Evolutionary conservation across 2,888 invertebrate species (phyloP).

Genomic region (Dicyrtoma fusca): DNA sequence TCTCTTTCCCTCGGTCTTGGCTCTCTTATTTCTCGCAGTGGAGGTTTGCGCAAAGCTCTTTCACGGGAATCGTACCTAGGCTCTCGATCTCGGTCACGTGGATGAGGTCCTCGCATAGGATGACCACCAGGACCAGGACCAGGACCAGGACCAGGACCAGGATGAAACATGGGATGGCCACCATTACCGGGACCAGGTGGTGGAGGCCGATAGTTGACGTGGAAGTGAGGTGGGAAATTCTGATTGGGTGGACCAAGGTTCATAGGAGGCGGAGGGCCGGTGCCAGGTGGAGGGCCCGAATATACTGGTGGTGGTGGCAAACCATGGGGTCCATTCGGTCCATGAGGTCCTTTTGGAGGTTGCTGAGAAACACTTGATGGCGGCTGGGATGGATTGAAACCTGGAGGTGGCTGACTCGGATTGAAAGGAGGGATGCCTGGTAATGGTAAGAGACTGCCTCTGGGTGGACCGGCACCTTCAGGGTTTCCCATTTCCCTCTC

Average conservation of each 20-base stretch:
- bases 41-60: slow-evolving; percentile 30
- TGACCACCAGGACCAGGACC: slow-evolving; percentile 1
- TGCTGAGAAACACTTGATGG: slow-evolving; percentile 18
- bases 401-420: slow-evolving; percentile 53
- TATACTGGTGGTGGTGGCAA: slow-evolving; percentile 25
- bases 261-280: slow-evolving; percentile 34
- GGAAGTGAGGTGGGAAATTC: slow-evolving; percentile 44
- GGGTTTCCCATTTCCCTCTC: slow-evolving; percentile 8
- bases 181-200: slow-evolving; percentile 43
- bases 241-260: slow-evolving; percentile 35
- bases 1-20: slow-evolving; percentile 23
- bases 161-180: slow-evolving; percentile 45
- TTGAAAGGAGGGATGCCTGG: slow-evolving; percentile 46
- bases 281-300: slow-evolving; percentile 39
- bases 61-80: slow-evolving; percentile 33
- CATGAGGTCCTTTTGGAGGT: slow-evolving; percentile 12
- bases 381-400: slow-evolving; percentile 36
- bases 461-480: background rate
- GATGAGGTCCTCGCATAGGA: slow-evolving; percentile 23
- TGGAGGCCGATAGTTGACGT: slow-evolving; percentile 39
- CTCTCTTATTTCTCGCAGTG: slow-evolving; percentile 14
- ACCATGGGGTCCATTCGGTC: slow-evolving; percentile 31
- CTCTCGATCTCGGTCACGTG: slow-evolving; percentile 21
- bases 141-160: slow-evolving; percentile 21
- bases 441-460: slow-evolving; percentile 39